These are phyloP conservation scores for Neoitamus cyanurus DNA, from an alignment of 2,888 invertebrate species.

Conservation along the genomic window DNA sequence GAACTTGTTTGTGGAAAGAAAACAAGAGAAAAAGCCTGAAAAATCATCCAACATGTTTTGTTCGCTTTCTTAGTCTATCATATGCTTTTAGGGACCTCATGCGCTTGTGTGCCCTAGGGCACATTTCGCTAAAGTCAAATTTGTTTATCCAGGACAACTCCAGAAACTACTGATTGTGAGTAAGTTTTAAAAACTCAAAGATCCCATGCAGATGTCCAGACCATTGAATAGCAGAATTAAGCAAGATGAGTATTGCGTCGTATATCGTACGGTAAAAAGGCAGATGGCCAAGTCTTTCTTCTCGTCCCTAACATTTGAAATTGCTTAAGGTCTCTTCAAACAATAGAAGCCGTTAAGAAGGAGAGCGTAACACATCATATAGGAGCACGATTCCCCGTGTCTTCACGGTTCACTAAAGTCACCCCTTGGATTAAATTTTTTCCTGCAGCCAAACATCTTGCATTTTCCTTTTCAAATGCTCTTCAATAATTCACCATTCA, in stretches of 20 bases:
- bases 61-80: too few relatives aligned
- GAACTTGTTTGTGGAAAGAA: too few relatives aligned
- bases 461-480: neutral
- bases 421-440: constrained; percentile 22
- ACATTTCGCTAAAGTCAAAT: too few relatives aligned
- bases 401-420: neutral
- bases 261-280: neutral
- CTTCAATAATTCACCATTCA: neutral
- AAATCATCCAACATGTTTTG: too few relatives aligned
- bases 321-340: neutral
- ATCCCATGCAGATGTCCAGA: neutral
- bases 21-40: too few relatives aligned
- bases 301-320: neutral
- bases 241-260: neutral
- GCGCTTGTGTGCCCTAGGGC: too few relatives aligned
- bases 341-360: neutral
- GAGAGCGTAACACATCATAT: neutral
- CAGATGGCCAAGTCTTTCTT: neutral
- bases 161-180: too few relatives aligned
- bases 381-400: neutral
- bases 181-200: too few relatives aligned
- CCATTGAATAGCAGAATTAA: neutral
- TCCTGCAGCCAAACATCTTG: constrained; percentile 1
- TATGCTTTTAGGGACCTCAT: too few relatives aligned
- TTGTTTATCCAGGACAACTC: too few relatives aligned